These are phyloP conservation scores for Pyrrhura leucotis DNA, from an alignment of 2,797 vertebrate species.

Conservation along the genomic window DNA sequence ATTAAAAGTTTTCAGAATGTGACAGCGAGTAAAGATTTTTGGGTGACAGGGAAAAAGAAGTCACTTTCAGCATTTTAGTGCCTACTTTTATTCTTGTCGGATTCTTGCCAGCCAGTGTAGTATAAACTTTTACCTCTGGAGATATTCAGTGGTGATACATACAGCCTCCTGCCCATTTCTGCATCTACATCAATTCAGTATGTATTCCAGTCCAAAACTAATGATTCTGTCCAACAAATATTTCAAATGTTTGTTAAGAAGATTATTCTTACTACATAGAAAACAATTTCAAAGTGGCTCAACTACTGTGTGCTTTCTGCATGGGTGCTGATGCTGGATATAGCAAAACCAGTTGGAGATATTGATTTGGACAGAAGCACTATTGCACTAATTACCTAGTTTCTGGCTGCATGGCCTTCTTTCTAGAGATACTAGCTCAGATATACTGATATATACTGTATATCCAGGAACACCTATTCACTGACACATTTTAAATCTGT, in stretches of 20 bases:
- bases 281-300: conserved; percentile 22
- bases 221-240: conserved; percentile 58
- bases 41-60: background rate
- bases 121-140: background rate
- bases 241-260: conserved; percentile 36
- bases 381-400: background rate
- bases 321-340: background rate
- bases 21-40: background rate
- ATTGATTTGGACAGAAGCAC: background rate
- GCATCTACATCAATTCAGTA: background rate
- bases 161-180: background rate
- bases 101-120: background rate
- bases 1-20: background rate
- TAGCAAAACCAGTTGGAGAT: background rate
- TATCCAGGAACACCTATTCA: background rate
- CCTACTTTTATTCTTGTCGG: background rate
- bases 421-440: background rate
- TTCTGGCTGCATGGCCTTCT: background rate
- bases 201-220: background rate
- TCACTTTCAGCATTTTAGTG: background rate
- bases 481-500: background rate
- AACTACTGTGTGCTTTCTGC: conserved; percentile 1
- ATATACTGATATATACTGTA: background rate
- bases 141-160: background rate
- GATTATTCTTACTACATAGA: background rate